Evolutionary conservation across 2,888 invertebrate genomes (phyloP), one percentile per base, ranked within the genome.

Genomic region (Mimas tiliae): DNA sequence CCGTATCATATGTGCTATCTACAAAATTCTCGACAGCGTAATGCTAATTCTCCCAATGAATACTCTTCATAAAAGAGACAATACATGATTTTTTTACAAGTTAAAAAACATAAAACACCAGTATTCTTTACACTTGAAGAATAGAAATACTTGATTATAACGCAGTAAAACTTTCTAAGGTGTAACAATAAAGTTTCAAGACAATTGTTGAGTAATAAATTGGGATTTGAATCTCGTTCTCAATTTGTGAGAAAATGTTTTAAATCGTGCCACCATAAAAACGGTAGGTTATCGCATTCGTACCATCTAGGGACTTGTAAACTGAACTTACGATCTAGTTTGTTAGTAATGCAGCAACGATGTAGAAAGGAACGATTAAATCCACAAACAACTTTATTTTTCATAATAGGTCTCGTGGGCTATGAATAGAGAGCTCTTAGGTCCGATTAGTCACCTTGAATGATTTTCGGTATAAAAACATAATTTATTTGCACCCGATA

Each of bases 321-420:
- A 58, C 42, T 21, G 19, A 42, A 58, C 58, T 58, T 19, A 19
- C 58, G 58, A 42, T 58, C 58, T 19, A 58, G 42, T 42, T 58
- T 50, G 11, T 50, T 45, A 14, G 8, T 50, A 19, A 42, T 58
- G 42, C 58, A 58, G 58, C 9, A 21, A 62, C 42, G 11, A 6
- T 42, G 21, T 42, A 62, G n/a, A 27, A 21, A 9, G 27, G 27
- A 33, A 33, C 16, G 33, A 62, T 47, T 62, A 45, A 53, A 53
- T 53, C 14, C 6, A 63, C 47, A 42, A 42, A 12, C 19, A 19
- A 58, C 19, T 16, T 47, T 19, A 14, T 42, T 21, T 21, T 27
- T 47, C 33, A 27, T 27, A 27, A 53, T n/a, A 14, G 8, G 27
- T 53, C 53, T 53, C 53, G 33, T 3, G 6, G 27, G 33, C 27